Percentiles rank a stretch among this genome's conserved stretches.
These are phyloP conservation scores for Nomada lathburiana DNA, from an alignment of 2,888 invertebrate species.

Conservation along the genomic window DNA sequence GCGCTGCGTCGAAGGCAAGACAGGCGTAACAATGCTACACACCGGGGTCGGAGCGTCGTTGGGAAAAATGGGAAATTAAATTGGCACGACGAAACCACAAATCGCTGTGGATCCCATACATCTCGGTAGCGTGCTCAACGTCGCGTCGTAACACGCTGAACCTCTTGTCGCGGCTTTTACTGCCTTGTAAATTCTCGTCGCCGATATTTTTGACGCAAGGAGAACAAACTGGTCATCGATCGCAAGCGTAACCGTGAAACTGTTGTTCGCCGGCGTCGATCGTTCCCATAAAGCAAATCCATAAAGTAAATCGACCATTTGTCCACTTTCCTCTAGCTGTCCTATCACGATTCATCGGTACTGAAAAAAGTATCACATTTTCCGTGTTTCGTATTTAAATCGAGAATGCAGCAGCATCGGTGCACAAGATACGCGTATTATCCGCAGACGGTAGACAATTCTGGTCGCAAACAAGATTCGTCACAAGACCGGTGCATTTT, in stretches of 20 bases:
- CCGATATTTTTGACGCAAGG: slow-evolving; percentile 41
- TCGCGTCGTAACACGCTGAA: slow-evolving; percentile 17
- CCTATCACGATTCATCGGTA: too few relatives aligned
- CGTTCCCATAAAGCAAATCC: slow-evolving; percentile 30
- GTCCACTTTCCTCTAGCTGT: neutral
- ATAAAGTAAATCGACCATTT: slow-evolving; percentile 30
- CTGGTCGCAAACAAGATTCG: neutral
- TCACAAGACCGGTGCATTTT: neutral
- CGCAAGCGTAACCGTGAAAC: slow-evolving; percentile 41
- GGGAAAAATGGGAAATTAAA: slow-evolving; percentile 43
- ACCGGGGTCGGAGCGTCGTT: neutral
- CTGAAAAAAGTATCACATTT: neutral
- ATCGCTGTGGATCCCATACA: slow-evolving; percentile 47
- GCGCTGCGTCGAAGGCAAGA: too few relatives aligned
- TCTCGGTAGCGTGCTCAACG: slow-evolving; percentile 48
- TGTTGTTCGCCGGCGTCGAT: slow-evolving; percentile 39
- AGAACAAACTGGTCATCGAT: slow-evolving; percentile 23
- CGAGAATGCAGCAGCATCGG: slow-evolving; percentile 5
- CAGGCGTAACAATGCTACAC: too few relatives aligned
- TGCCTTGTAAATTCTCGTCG: slow-evolving; percentile 45
- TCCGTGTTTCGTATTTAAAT: neutral
- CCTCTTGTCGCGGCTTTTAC: slow-evolving; percentile 49
- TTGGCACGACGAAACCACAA: slow-evolving; percentile 35
- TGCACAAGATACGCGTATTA: slow-evolving; percentile 13
- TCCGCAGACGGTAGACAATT: neutral